These are phyloP conservation scores for Pantherophis alleghaniensis DNA, from an alignment of 2,797 vertebrate genomes.

Conservation along the genomic window DNA sequence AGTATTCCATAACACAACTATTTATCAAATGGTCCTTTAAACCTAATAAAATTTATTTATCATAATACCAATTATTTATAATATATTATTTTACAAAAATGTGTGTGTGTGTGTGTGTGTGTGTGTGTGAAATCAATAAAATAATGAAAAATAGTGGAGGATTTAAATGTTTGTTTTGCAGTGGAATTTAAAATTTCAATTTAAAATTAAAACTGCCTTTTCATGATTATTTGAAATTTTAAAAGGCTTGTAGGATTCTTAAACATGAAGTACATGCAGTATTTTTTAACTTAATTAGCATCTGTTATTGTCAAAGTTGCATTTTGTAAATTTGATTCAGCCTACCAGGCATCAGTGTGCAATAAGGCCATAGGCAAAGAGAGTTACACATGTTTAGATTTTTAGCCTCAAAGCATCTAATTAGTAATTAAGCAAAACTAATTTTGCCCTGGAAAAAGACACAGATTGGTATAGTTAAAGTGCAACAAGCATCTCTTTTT, in stretches of 20 bases:
- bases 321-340: constrained; percentile 1
- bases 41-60: neutral
- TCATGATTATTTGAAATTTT: neutral
- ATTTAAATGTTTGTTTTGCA: neutral
- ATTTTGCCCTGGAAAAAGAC: neutral
- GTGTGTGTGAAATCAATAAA: neutral
- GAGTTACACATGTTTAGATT: neutral
- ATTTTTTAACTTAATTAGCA: neutral
- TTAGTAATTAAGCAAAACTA: neutral
- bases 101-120: too few relatives aligned
- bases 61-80: neutral
- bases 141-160: neutral
- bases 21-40: neutral
- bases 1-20: neutral
- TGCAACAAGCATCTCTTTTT: neutral
- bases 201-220: neutral
- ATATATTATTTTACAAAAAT: neutral
- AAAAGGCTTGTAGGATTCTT: neutral
- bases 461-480: neutral
- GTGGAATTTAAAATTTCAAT: neutral
- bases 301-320: neutral
- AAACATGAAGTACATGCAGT: neutral
- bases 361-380: neutral
- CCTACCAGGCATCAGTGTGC: neutral
- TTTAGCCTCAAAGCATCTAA: neutral